phyloP scores from a whole-genome alignment of 2,113 vertebrate species.

The Calonectris borealis region DNA sequence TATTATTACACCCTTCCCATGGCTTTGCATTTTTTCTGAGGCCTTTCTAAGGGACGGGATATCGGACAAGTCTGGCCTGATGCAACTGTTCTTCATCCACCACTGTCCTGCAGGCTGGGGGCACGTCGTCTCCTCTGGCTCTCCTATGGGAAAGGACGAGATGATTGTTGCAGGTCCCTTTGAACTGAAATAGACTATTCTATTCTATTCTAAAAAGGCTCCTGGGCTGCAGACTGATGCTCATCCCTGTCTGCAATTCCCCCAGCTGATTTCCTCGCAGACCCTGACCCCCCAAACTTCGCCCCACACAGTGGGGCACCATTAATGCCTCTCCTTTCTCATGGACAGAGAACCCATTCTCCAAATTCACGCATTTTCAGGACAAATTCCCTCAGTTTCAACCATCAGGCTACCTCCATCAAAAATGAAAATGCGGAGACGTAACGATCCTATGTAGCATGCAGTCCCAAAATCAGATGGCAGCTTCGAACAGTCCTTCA shows the following conservation, averaged over 20 bases:
- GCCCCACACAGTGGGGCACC: background rate
- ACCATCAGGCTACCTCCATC: background rate
- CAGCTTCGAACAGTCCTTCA: background rate
- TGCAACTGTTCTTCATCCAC: background rate
- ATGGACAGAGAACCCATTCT: background rate
- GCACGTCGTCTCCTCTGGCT: background rate
- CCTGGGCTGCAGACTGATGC: background rate
- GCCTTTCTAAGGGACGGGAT: background rate
- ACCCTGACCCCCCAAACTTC: background rate
- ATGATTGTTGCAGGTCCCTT: background rate
- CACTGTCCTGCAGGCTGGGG: rapidly evolving
- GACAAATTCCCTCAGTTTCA: background rate
- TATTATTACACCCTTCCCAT: background rate
- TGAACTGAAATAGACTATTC: background rate
- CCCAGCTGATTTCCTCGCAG: background rate
- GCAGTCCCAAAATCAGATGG: background rate
- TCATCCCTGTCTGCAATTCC: background rate
- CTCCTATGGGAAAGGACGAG: background rate
- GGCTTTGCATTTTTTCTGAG: background rate
- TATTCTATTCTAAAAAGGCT: background rate
- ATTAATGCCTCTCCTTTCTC: background rate
- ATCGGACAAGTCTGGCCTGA: background rate
- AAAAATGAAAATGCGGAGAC: background rate
- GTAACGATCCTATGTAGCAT: rapidly evolving
- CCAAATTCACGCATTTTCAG: background rate